These are phyloP conservation scores for Cygnus atratus DNA, from an alignment of 2,113 vertebrate species.

Conservation along the genomic window DNA sequence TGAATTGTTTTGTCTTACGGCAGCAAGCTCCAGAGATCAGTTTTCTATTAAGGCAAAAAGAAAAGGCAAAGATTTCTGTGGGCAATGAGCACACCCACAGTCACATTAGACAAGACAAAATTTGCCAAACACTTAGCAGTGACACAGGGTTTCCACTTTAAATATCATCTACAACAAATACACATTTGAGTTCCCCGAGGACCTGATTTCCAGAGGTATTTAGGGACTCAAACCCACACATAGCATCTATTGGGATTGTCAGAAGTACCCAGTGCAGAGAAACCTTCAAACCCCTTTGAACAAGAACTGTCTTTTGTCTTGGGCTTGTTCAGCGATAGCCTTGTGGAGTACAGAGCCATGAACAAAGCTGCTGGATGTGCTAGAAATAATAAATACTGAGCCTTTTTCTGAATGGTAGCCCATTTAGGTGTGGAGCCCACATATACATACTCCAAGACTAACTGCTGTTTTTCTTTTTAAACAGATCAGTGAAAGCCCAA, in stretches of 20 bases:
- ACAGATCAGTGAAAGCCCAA: slow-evolving; percentile 9
- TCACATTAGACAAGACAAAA: not conserved
- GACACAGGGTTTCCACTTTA: not conserved
- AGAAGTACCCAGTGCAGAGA: not conserved
- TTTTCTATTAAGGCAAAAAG: slow-evolving; percentile 57
- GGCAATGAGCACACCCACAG: not conserved
- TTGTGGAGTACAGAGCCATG: not conserved
- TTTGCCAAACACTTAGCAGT: not conserved
- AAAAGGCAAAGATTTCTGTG: slow-evolving; percentile 28
- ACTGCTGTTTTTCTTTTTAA: slow-evolving; percentile 43
- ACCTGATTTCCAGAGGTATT: not conserved
- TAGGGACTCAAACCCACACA: not conserved
- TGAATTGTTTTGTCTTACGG: slow-evolving; percentile 42
- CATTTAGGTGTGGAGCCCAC: slow-evolving; percentile 18
- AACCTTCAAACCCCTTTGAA: not conserved
- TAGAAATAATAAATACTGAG: slow-evolving; percentile 43
- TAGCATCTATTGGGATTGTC: not conserved
- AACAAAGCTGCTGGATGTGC: slow-evolving; percentile 28
- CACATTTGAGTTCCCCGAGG: not conserved
- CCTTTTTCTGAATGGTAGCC: slow-evolving; percentile 14
- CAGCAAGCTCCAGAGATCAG: slow-evolving; percentile 16
- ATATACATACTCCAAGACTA: slow-evolving; percentile 29
- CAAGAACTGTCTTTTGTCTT: not conserved
- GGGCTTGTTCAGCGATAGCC: not conserved
- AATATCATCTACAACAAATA: slow-evolving; percentile 1